These are phyloP conservation scores for Engystomops pustulosus DNA, from an alignment of 2,113 vertebrate genomes.

Conservation along the genomic window DNA sequence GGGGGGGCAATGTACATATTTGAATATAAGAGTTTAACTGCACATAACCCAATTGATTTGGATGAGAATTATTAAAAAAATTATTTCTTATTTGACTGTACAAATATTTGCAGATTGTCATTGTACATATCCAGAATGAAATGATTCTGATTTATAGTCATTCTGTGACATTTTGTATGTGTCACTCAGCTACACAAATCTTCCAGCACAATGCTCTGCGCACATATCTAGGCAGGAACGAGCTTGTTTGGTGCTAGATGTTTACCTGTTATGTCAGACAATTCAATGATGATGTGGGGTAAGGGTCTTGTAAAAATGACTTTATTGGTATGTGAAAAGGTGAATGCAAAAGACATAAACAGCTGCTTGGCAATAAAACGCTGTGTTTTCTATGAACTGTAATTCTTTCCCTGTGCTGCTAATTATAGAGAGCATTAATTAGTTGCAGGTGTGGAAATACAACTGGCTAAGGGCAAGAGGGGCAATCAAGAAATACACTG, in stretches of 20 bases:
- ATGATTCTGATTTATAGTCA: not conserved
- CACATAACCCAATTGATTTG: no score
- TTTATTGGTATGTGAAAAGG: conserved; percentile 17
- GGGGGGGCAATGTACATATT: no score
- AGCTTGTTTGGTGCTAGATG: not conserved
- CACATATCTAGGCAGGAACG: not conserved
- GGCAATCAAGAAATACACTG: not conserved
- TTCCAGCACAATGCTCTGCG: not conserved
- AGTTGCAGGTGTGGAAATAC: conserved; percentile 29
- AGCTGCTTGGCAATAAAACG: conserved; percentile 20
- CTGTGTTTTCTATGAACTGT: not conserved
- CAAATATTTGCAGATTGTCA: no score
- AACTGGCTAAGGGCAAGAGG: conserved; percentile 12
- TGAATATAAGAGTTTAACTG: no score
- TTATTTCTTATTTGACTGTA: no score
- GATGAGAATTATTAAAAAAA: no score
- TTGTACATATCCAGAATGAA: no score
- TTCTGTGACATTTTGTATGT: conserved; percentile 6
- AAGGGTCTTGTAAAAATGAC: conserved; percentile 12
- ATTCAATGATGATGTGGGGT: not conserved
- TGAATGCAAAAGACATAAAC: not conserved
- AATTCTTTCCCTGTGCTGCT: not conserved
- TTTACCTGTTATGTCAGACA: not conserved
- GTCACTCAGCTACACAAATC: not conserved
- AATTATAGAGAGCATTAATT: conserved; percentile 26